A percentile compares a stretch with the other conserved stretches of the same genome.
Evolutionary conservation across 2,888 invertebrate species (phyloP).

Genomic region (Agrotis puta): DNA sequence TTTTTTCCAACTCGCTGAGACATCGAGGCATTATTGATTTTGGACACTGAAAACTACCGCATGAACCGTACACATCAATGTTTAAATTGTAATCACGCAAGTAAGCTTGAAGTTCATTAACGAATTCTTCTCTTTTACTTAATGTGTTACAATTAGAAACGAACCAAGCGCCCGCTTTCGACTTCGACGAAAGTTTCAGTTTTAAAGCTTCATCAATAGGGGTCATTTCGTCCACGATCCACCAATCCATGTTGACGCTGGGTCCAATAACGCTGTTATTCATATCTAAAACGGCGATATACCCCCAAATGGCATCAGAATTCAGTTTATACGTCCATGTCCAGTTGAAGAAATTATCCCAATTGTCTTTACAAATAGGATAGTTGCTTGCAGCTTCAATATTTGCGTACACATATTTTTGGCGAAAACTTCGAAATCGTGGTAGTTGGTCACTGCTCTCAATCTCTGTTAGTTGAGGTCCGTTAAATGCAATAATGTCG

Average conservation of each 20-base stretch:
- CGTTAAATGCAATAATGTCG: constrained; percentile 79
- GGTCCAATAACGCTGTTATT: constrained; percentile 76
- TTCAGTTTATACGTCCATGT: constrained; percentile 84
- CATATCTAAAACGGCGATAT: constrained; percentile 74
- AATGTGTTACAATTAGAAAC: constrained; percentile 78
- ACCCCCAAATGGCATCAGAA: constrained; percentile 81
- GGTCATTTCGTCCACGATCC: constrained; percentile 65
- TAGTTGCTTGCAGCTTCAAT: constrained; percentile 79
- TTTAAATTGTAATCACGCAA: constrained; percentile 72
- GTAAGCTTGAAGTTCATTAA: constrained; percentile 66
- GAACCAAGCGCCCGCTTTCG: constrained; percentile 79
- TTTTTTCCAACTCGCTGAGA: constrained; percentile 70
- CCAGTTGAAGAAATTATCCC: constrained; percentile 82
- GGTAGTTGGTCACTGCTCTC: constrained; percentile 69
- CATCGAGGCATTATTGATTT: constrained; percentile 73
- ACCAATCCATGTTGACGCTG: constrained; percentile 71
- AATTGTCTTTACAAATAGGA: constrained; percentile 72
- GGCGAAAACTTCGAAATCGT: constrained; percentile 65
- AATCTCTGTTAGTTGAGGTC: constrained; percentile 71
- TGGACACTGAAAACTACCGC: constrained; percentile 77
- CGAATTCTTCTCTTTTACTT: constrained; percentile 76
- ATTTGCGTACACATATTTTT: constrained; percentile 81
- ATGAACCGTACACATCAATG: constrained; percentile 78
- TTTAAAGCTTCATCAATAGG: constrained; percentile 64
- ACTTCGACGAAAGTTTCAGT: constrained; percentile 68